These are phyloP conservation scores for Nephotettix cincticeps DNA, from an alignment of 1,140 invertebrate species.

Conservation along the genomic window DNA sequence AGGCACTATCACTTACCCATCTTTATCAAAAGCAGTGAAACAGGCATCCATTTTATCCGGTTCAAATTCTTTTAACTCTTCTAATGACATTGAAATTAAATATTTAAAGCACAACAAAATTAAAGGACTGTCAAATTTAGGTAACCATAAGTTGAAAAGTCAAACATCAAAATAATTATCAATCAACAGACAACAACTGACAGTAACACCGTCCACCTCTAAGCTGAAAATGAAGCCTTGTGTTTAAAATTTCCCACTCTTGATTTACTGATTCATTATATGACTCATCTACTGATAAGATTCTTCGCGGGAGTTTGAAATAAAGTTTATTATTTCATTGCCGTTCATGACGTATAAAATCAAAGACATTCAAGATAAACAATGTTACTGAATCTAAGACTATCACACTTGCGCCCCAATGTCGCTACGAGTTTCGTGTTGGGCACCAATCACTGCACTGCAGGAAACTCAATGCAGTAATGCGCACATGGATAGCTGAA, in stretches of 20 bases:
- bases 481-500: slow-evolving; percentile 12
- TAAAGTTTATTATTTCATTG: no score
- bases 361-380: slow-evolving; percentile 7
- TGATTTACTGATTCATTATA: no score
- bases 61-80: not conserved
- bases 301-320: no score
- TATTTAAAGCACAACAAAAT: not conserved
- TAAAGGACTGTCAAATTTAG: no score
- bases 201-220: not conserved
- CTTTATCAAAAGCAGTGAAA: slow-evolving; percentile 83
- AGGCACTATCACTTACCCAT: slow-evolving; percentile 63
- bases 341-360: not conserved
- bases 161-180: no score
- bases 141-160: no score
- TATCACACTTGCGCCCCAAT: slow-evolving; percentile 1
- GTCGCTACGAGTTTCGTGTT: slow-evolving; percentile 9
- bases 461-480: slow-evolving; percentile 21
- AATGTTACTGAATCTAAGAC: not conserved
- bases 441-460: slow-evolving; percentile 26
- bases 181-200: not conserved
- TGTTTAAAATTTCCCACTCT: not conserved
- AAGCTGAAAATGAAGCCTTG: not conserved
- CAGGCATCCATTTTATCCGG: slow-evolving; percentile 74
- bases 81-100: not conserved
- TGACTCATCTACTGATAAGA: no score